Conservation (phyloP, 1,140 invertebrate species). For the Leptinotarsa undecemlineata region DNA sequence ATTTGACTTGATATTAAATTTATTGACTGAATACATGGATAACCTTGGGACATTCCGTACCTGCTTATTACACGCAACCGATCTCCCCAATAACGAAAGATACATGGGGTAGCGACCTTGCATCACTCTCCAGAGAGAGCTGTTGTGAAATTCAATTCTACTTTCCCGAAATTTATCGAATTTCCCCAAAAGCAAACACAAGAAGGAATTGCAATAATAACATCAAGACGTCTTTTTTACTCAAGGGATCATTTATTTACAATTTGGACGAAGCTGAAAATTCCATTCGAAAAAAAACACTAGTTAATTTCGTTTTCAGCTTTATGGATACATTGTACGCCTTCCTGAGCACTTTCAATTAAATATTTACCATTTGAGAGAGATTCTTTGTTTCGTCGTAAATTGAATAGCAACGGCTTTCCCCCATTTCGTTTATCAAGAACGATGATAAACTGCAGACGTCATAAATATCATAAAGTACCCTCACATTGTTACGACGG, state of each 20-base stretch:
- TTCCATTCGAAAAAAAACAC: neutral
- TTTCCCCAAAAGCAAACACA: conserved; percentile 6
- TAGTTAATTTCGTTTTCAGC: conserved; percentile 16
- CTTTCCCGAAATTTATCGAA: conserved; percentile 10
- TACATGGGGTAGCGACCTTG: neutral
- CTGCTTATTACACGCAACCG: neutral
- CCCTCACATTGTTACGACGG: too few species aligned
- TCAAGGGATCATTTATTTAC: conserved; percentile 9
- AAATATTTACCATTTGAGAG: neutral
- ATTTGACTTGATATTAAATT: neutral
- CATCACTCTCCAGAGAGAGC: neutral
- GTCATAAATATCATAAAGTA: too few species aligned
- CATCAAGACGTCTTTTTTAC: conserved; percentile 13
- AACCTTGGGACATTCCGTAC: neutral
- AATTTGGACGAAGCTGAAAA: conserved; percentile 14
- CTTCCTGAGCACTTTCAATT: neutral
- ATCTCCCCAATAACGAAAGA: neutral
- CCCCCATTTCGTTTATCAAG: neutral
- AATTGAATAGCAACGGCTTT: conserved; percentile 3
- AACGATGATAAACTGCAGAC: neutral
- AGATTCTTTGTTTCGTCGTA: conserved; percentile 1
- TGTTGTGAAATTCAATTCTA: conserved; percentile 11
- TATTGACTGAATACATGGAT: neutral
- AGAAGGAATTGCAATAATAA: conserved; percentile 13
- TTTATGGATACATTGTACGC: conserved; percentile 9